Conservation (phyloP, 2,888 invertebrate species). For the Drosophila kanekoi region DNA sequence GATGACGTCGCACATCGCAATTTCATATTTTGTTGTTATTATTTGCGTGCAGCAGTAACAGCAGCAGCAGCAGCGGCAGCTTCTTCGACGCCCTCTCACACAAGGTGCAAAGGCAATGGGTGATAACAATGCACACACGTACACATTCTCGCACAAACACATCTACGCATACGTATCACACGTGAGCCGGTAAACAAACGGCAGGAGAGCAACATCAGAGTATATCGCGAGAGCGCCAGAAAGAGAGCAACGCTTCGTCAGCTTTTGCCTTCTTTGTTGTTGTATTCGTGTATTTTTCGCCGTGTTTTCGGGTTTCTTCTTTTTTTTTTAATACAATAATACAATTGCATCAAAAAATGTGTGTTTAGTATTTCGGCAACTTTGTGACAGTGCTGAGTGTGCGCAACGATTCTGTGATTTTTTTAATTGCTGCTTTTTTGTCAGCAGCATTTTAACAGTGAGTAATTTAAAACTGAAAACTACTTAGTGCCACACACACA, state of each 20-base stretch:
- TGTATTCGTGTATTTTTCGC: constrained; percentile 41
- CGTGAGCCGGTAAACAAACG: constrained; percentile 73
- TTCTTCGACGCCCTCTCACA: constrained; percentile 31
- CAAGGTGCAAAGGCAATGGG: constrained; percentile 60
- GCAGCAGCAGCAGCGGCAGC: constrained; percentile 21
- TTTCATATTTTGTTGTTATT: constrained; percentile 68
- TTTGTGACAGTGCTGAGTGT: constrained; percentile 73
- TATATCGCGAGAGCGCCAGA: constrained; percentile 39
- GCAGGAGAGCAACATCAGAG: constrained; percentile 19
- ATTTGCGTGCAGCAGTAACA: constrained; percentile 46
- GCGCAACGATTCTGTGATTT: constrained; percentile 66
- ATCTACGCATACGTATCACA: constrained; percentile 31
- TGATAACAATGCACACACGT: constrained; percentile 57
- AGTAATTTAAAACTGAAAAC: constrained; percentile 19
- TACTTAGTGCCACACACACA: constrained; percentile 2
- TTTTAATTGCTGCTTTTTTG: constrained; percentile 29
- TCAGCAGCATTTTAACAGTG: constrained; percentile 33
- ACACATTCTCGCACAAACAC: constrained; percentile 7
- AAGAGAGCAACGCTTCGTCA: constrained; percentile 54
- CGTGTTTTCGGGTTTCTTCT: constrained; percentile 58
- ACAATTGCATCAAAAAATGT: constrained; percentile 77
- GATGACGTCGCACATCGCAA: constrained; percentile 67
- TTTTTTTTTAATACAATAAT: constrained; percentile 58
- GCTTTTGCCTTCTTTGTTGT: constrained; percentile 45
- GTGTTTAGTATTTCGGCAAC: constrained; percentile 78